Base-by-base conservation (phyloP, 2,888 invertebrate species). In the Epinotia demarniana region DNA sequence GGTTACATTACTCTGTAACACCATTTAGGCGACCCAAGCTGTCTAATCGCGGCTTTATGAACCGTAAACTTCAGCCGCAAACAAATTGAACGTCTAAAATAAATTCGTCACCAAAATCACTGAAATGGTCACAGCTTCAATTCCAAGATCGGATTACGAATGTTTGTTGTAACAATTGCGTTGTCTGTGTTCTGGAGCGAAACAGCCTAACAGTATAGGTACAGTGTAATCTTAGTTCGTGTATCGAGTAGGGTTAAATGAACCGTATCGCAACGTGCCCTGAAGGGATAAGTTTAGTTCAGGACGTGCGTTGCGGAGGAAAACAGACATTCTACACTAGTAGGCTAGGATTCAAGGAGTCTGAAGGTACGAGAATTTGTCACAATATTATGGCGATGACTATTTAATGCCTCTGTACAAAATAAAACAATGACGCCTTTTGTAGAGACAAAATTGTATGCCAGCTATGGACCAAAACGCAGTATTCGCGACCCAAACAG, bases 91-190 rank as follows among this genome's bases (percentile, higher is more conserved):
- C 39, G 39, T 39, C 39, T 39, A 39, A 39, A 39, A 39, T 12
- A 12, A 43, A 43, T 43, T 12, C 8, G 46, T n/a, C 53, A 8
- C 53, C 33, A n/a, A 39, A 61, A 61, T 61, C 27, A 33, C 16
- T 33, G 33, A 2, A 61, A 61, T n/a, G 33, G 9, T 27, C 61
- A 2, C 61, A 16, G 61, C 16, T 61, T 61, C 60, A 12, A 58
- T 58, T 49, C 58, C 58, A 61, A 33, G 33, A 61, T 61, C 61
- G n/a, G 27, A 61, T 61, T 61, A 61, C 33, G n/a, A 33, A 33
- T 61, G 61, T 61, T 61, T 61, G 61, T 61, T 61, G 27, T 33
- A 61, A 61, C 61, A 33, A 61, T 33, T 61, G 61, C 33, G 33
- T 61, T 33, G 23, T 6, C 16, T 1, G 23, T 2, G n/a, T 16